Conservation (phyloP, 2,888 invertebrate species). For the Theristus sp. region DNA sequence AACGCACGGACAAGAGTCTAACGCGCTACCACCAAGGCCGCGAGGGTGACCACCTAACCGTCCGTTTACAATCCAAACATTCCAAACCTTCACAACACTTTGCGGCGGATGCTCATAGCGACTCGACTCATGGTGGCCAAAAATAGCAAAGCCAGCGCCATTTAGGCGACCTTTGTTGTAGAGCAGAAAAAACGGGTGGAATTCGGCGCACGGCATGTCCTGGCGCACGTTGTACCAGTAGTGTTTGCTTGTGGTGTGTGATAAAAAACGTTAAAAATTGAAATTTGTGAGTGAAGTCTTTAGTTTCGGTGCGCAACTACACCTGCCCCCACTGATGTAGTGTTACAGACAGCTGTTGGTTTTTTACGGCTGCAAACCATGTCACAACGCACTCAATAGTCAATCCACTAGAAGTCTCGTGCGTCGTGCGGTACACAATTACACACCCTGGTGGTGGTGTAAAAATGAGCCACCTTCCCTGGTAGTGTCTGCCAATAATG, state of each 20-base stretch:
- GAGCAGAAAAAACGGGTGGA: constrained; percentile 22
- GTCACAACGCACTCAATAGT: no score
- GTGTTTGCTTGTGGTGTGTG: constrained; percentile 15
- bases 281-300: no score
- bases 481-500: no score
- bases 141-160: constrained; percentile 21
- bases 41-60: no score
- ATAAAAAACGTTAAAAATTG: no score
- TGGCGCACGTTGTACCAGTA: constrained; percentile 20
- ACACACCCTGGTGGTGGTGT: neutral
- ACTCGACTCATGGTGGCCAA: constrained; percentile 5
- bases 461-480: neutral
- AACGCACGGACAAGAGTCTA: no score
- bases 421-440: neutral
- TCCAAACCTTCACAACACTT: constrained; percentile 6
- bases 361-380: no score
- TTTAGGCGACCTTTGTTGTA: constrained; percentile 24
- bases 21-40: no score
- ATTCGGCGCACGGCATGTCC: constrained; percentile 19
- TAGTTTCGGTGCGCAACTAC: neutral
- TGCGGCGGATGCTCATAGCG: constrained; percentile 11
- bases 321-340: neutral
- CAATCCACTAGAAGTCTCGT: neutral
- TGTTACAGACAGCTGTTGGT: no score
- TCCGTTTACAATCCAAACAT: no score